These are phyloP conservation scores for Sebastes trivittatus DNA, from an alignment of 2,797 vertebrate species.

Conservation along the genomic window DNA sequence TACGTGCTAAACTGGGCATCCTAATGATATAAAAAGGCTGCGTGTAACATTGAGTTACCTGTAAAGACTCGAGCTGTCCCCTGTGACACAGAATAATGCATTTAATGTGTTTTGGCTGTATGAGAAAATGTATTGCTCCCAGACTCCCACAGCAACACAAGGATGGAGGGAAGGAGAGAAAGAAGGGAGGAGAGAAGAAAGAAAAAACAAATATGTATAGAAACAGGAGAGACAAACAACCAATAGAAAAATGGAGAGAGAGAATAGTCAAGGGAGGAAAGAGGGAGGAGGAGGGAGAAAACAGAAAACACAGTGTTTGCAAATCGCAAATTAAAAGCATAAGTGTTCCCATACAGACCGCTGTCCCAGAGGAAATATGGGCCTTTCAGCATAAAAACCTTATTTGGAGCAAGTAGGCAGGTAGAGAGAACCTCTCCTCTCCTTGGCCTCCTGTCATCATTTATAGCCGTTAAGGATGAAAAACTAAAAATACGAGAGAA, in stretches of 20 bases:
- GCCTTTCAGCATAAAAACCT: constrained; percentile 59
- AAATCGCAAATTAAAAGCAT: constrained; percentile 78
- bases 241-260: constrained; percentile 15
- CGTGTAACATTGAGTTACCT: constrained; percentile 67
- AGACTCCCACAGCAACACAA: constrained; percentile 55
- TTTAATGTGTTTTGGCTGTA: constrained; percentile 74
- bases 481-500: constrained; percentile 16
- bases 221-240: constrained; percentile 34
- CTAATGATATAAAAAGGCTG: constrained; percentile 76
- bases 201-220: constrained; percentile 45
- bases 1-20: constrained; percentile 65
- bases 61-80: constrained; percentile 68
- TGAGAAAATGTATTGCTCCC: constrained; percentile 70
- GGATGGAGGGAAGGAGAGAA: constrained; percentile 27
- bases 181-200: constrained; percentile 6
- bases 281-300: constrained; percentile 16
- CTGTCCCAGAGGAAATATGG: constrained; percentile 52
- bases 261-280: constrained; percentile 45
- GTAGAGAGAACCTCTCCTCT: constrained; percentile 28
- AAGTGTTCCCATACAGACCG: constrained; percentile 51
- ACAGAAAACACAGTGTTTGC: constrained; percentile 69
- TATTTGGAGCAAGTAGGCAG: constrained; percentile 38
- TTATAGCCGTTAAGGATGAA: constrained; percentile 22
- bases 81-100: constrained; percentile 73
- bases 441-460: constrained; percentile 20